Conservation (phyloP, 1,140 invertebrate genomes). For the Drosophila subpulchrella region DNA sequence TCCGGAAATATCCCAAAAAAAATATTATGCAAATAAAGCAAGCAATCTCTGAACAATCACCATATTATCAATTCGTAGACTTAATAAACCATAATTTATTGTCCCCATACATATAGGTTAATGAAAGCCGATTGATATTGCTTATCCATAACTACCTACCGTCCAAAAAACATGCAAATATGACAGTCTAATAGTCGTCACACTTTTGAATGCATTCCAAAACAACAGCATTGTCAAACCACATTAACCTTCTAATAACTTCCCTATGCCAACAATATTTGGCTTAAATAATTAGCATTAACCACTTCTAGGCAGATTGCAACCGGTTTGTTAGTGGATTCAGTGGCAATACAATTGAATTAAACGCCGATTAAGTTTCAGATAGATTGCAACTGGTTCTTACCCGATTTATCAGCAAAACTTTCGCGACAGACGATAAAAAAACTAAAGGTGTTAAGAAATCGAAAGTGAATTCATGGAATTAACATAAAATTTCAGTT, state of each 20-base stretch:
- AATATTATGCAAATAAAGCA: too few relatives aligned
- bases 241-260: neutral
- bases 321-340: conserved; percentile 3
- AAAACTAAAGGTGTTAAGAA: neutral
- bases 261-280: neutral
- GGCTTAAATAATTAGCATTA: neutral
- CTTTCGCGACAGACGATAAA: too few relatives aligned
- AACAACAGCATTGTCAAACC: neutral
- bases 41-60: too few relatives aligned
- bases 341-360: conserved; percentile 4
- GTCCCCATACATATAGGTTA: too few relatives aligned
- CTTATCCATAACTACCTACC: too few relatives aligned
- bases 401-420: conserved; percentile 28
- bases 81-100: too few relatives aligned
- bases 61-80: too few relatives aligned
- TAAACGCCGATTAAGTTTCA: conserved; percentile 24
- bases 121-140: too few relatives aligned
- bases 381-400: conserved; percentile 19
- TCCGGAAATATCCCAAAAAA: too few relatives aligned
- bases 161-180: too few relatives aligned
- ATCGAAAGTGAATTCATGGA: neutral
- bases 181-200: too few relatives aligned
- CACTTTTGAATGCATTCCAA: neutral
- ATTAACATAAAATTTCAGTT: neutral
- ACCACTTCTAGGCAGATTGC: neutral